Evolutionary conservation across 2,113 vertebrate genomes (phyloP).

Genomic region (Indicator maculatus): DNA sequence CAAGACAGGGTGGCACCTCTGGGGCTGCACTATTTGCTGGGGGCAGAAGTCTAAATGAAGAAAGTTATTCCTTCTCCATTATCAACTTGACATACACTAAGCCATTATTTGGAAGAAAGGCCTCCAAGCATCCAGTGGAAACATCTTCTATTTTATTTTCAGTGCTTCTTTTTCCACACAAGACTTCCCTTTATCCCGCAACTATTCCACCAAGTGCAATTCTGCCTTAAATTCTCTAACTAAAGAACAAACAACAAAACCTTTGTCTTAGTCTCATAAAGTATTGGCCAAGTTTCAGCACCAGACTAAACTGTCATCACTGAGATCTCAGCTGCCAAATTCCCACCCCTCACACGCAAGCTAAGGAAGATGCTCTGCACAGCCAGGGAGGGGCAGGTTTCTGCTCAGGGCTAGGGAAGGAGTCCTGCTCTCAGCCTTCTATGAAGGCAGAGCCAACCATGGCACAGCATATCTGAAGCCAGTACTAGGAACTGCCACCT

Average conservation of each 20-base stretch:
- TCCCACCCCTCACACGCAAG: conserved; percentile 20
- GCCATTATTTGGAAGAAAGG: neutral
- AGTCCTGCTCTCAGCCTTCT: neutral
- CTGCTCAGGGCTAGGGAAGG: neutral
- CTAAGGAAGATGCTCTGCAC: neutral
- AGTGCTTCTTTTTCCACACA: neutral
- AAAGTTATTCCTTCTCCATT: neutral
- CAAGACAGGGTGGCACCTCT: neutral
- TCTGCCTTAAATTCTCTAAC: neutral
- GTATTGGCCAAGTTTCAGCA: conserved; percentile 39
- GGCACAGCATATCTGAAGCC: neutral
- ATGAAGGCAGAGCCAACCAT: neutral
- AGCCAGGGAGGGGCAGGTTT: conserved; percentile 1
- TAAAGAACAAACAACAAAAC: conserved; percentile 37
- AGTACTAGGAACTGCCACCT: neutral
- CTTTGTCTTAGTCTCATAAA: conserved; percentile 11
- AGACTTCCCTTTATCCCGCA: neutral
- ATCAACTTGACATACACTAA: neutral
- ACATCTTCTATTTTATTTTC: neutral
- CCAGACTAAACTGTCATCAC: neutral
- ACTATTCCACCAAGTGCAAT: neutral
- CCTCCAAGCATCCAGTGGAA: neutral
- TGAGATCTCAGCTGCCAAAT: neutral
- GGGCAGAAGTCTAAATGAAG: neutral
- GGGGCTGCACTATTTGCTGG: neutral